Conservation (phyloP, 2,888 invertebrate genomes). For the Apamea anceps region DNA sequence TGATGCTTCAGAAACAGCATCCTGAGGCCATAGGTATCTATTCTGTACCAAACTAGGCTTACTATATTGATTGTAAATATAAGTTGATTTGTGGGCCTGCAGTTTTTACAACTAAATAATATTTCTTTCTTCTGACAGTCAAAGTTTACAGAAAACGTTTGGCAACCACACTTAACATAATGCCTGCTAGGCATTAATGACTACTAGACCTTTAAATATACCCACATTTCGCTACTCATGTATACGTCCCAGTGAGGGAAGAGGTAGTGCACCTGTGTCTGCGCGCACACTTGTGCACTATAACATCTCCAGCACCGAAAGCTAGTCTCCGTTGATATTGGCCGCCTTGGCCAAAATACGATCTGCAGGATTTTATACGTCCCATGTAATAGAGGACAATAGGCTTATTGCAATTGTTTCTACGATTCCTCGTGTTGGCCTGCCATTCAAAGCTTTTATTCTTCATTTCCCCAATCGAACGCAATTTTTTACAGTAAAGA, state of each 20-base stretch:
- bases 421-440: too few species aligned
- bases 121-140: background rate
- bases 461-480: background rate
- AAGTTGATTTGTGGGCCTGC: background rate
- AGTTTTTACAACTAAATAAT: background rate
- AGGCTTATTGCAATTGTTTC: background rate
- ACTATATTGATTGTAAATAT: background rate
- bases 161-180: background rate
- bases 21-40: background rate
- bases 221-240: background rate
- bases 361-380: background rate
- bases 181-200: background rate
- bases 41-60: too few species aligned
- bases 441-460: background rate
- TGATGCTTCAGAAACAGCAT: background rate
- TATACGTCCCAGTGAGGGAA: background rate
- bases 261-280: too few species aligned
- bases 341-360: too few species aligned
- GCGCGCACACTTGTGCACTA: too few species aligned
- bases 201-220: too few species aligned
- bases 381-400: background rate
- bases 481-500: background rate
- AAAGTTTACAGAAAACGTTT: background rate
- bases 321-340: too few species aligned
- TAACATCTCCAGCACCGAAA: too few species aligned